Evolutionary conservation across 2,797 vertebrate species (phyloP).

Genomic region (Moxostoma hubbsi): DNA sequence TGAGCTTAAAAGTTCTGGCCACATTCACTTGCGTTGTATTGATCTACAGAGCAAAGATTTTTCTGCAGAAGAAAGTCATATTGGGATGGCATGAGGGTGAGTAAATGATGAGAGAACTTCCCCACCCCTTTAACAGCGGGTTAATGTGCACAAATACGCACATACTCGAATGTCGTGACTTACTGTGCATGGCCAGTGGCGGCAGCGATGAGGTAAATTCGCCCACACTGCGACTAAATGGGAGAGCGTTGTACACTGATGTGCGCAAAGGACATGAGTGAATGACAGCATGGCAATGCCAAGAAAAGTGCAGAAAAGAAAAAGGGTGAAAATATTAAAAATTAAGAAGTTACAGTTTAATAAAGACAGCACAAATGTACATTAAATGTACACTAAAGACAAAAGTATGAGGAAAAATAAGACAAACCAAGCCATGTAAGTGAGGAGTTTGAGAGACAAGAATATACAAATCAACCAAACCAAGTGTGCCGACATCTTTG

Average conservation of each 20-base stretch:
- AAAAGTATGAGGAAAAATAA: neutral
- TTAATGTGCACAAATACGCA: constrained; percentile 14
- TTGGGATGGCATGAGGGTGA: no score
- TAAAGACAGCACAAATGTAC: neutral
- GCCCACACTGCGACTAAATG: constrained; percentile 94
- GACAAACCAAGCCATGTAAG: no score
- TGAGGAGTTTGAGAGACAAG: no score
- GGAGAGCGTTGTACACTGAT: constrained; percentile 90
- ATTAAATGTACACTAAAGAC: neutral
- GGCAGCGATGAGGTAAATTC: constrained; percentile 90
- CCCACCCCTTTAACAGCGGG: no score
- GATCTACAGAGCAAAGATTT: no score
- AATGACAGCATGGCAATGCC: constrained; percentile 37
- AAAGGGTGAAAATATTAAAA: constrained; percentile 72
- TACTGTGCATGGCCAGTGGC: constrained; percentile 89
- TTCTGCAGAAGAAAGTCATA: no score
- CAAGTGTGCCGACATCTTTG: no score
- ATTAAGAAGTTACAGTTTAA: neutral
- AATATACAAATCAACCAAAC: no score
- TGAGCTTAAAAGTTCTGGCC: no score
- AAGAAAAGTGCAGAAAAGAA: constrained; percentile 68
- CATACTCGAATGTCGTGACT: no score
- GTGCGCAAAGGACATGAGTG: constrained; percentile 39
- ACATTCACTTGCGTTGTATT: no score
- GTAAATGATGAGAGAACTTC: no score